A percentile compares a stretch with the other conserved stretches of the same genome.
Evolutionary conservation across 1,140 invertebrate species (phyloP).

Genomic region (Apocrypta bakeri): DNA sequence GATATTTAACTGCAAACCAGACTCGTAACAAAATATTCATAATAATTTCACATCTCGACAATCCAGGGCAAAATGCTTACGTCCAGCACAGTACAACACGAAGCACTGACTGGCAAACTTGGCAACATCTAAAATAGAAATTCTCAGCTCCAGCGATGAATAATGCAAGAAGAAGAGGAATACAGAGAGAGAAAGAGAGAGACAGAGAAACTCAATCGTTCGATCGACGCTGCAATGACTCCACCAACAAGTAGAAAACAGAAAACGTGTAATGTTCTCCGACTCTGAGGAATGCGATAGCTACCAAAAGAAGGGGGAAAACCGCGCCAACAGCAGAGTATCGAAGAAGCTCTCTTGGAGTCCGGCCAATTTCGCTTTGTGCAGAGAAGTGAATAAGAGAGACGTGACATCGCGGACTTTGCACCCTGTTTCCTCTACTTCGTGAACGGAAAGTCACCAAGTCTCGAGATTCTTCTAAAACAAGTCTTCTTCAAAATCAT

Average conservation of each 20-base stretch:
- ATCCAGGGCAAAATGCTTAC: background rate
- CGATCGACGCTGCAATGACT: background rate
- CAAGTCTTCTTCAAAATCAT: too few species aligned
- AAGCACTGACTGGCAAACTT: background rate
- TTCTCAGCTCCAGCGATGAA: background rate
- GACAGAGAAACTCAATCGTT: constrained; percentile 4
- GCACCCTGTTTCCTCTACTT: background rate
- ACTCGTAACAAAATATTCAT: too few species aligned
- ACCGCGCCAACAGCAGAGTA: background rate
- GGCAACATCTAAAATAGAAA: constrained; percentile 28
- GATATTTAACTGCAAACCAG: too few species aligned
- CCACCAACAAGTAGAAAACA: background rate
- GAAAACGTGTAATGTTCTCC: background rate
- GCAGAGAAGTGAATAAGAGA: background rate
- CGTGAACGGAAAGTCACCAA: background rate
- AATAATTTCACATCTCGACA: too few species aligned
- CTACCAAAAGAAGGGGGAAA: background rate
- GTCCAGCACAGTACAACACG: too few species aligned
- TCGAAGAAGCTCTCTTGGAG: constrained; percentile 20
- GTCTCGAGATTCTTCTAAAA: background rate
- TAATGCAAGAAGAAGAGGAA: constrained; percentile 5
- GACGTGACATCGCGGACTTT: constrained; percentile 1
- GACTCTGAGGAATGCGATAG: constrained; percentile 26
- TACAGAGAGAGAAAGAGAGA: background rate
- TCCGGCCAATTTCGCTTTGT: constrained; percentile 2